A percentile compares a stretch with the other conserved stretches of the same genome.
phyloP scores from a whole-genome alignment of 1,140 invertebrate genomes.

The Drepana arcuata region DNA sequence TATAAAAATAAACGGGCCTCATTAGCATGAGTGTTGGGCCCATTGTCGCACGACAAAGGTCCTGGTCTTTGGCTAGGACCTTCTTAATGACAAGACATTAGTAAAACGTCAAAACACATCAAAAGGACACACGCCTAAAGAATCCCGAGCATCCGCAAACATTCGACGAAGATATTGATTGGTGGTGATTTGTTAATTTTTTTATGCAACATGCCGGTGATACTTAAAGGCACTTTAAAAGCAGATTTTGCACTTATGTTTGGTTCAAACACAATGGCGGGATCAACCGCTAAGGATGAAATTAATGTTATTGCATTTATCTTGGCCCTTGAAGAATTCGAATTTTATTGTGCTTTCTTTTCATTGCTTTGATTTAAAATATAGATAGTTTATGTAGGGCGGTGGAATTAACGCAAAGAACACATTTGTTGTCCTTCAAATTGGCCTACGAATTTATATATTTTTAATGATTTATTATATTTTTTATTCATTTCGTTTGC shows the following conservation, averaged over 20 bases:
- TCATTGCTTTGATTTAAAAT: too few relatives aligned
- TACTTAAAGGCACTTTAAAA: conserved; percentile 31
- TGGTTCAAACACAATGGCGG: conserved; percentile 35
- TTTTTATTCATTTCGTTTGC: too few relatives aligned
- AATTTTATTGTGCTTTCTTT: too few relatives aligned
- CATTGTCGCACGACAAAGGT: conserved; percentile 58
- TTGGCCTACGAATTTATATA: too few relatives aligned
- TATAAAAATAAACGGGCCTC: conserved; percentile 67
- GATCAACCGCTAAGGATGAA: conserved; percentile 21
- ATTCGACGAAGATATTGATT: conserved; percentile 53
- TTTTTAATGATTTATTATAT: too few relatives aligned
- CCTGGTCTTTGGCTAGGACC: conserved; percentile 38
- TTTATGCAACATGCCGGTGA: conserved; percentile 42
- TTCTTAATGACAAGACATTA: conserved; percentile 58
- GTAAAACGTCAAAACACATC: conserved; percentile 69
- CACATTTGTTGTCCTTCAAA: too few relatives aligned
- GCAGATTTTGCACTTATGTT: conserved; percentile 33
- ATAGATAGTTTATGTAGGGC: too few relatives aligned
- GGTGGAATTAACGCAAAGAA: too few relatives aligned
- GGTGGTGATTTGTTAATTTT: conserved; percentile 56
- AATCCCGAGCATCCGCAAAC: conserved; percentile 32
- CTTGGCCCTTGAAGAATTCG: too few relatives aligned
- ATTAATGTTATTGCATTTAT: conserved; percentile 41
- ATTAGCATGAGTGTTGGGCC: conserved; percentile 50
- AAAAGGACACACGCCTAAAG: conserved; percentile 43